Percentiles rank a stretch among this genome's conserved stretches.
phyloP scores from a whole-genome alignment of 1,140 invertebrate species.

The Formica selysi region DNA sequence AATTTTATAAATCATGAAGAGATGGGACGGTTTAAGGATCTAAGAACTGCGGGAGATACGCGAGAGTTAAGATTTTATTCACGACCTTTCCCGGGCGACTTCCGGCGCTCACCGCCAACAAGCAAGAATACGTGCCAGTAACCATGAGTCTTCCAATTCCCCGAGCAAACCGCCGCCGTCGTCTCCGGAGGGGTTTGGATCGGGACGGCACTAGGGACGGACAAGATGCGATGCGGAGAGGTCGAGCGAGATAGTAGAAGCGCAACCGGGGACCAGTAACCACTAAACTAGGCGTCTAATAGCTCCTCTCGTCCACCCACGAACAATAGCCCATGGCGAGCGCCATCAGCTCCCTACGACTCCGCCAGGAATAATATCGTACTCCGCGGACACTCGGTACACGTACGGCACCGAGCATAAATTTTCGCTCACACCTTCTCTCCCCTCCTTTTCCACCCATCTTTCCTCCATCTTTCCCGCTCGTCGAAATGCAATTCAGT shows the following conservation, averaged over 20 bases:
- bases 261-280: constrained; percentile 73
- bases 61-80: constrained; percentile 53
- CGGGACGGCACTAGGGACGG: constrained; percentile 17
- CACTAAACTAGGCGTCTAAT: constrained; percentile 79
- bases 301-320: constrained; percentile 70
- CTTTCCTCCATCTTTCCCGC: background rate
- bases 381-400: constrained; percentile 61
- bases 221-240: constrained; percentile 29
- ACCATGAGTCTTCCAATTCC: constrained; percentile 66
- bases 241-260: constrained; percentile 56
- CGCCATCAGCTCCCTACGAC: constrained; percentile 62
- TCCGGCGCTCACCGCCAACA: constrained; percentile 32
- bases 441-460: no score
- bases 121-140: constrained; percentile 51
- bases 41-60: constrained; percentile 13
- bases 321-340: constrained; percentile 75
- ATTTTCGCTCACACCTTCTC: constrained; percentile 47
- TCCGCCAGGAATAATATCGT: constrained; percentile 68
- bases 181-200: constrained; percentile 27
- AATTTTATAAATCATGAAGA: constrained; percentile 18
- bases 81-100: constrained; percentile 9
- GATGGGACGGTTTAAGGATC: background rate
- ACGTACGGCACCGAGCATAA: constrained; percentile 48
- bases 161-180: constrained; percentile 63
- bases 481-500: constrained; percentile 14